Base-by-base conservation (phyloP, 30 jellyfish, hydroid and myxozoan species). In the Aurelia sp. region DNA sequence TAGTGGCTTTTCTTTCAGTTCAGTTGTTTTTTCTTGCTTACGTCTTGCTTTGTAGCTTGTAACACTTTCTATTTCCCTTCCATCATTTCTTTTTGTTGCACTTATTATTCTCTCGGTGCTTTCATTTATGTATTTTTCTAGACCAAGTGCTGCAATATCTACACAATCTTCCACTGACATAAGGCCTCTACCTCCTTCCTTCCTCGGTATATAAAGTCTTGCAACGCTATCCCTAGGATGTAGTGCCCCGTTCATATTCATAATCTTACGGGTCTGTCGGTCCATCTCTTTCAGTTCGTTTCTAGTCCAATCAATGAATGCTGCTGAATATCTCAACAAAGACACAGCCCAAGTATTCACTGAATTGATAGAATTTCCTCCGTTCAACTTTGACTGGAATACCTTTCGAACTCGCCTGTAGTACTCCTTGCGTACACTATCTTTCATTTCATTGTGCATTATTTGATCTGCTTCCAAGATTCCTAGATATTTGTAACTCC, bases 261-360 rank as follows among this genome's bases (percentile, higher is more conserved):
- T 65, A 21, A 65, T 65, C 76, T 65, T 30, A 65, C 35, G 33
- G 19, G 76, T 65, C 76, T 20, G 48, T 65, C 76, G 17, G 48
- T 65, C 76, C 76, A 65, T 30, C 48, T 65, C 76, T 65, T 65
- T 65, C 76, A 65, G 76, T 65, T 17, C 76, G 76, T n/a, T 30
- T 65, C 76, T 65, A 21, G 19, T 65, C 76, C 76, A 65, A 21
- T 21, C 76, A 3, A 65, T 30, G 48, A 65, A 65, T n/a, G 76
- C 48, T 65, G 76, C 76, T 65, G 76, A 65, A 65, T 65, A 65
- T 65, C 76, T 21, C 76, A 65, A 65, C 76, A 65, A 65, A 65
- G 76, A 65, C 22, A 65, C 48, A 65, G 35, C 48, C 76, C 76
- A 65, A 65, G 76, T 65, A 65, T 65, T 65, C 48, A 65, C 76